A percentile compares a stretch with the other conserved stretches of the same genome.
Evolutionary conservation across 2,113 vertebrate genomes (phyloP).

Genomic region (Kobus ellipsiprymnus): DNA sequence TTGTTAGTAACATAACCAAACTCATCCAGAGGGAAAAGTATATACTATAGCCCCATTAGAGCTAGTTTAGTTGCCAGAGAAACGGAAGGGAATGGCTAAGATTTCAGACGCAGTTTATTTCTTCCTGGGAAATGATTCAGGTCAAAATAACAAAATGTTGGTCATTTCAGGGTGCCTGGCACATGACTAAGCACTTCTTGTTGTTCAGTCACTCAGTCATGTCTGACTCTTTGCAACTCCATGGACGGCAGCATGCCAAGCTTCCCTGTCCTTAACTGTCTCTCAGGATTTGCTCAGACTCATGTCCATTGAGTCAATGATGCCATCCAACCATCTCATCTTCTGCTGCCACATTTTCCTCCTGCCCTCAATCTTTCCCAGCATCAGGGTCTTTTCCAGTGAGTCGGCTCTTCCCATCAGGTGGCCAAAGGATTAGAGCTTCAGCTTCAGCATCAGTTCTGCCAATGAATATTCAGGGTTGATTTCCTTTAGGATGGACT

Average conservation of each 20-base stretch:
- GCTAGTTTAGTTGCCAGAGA: not conserved
- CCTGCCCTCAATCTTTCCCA: not conserved
- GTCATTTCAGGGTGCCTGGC: not conserved
- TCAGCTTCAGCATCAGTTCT: not conserved
- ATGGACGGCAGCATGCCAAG: not conserved
- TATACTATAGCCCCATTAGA: not conserved
- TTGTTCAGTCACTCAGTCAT: not conserved
- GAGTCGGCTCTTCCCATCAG: not conserved
- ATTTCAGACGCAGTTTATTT: constrained; percentile 13
- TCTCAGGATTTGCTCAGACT: not conserved
- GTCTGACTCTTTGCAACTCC: not conserved
- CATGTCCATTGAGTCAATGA: not conserved
- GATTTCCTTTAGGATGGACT: not conserved
- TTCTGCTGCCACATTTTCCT: not conserved
- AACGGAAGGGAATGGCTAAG: not conserved
- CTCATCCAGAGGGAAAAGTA: not conserved
- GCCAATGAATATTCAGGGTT: not conserved
- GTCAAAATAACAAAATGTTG: not conserved
- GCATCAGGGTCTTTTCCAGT: not conserved
- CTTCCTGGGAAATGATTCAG: not conserved
- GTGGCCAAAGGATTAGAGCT: not conserved
- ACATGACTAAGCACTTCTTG: not conserved
- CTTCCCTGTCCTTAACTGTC: not conserved
- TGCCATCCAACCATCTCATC: not conserved
- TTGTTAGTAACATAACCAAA: not conserved